Evolutionary conservation across 2,888 invertebrate genomes (phyloP), one percentile per base, ranked within the genome.

Genomic region (Hanleya hanleyi): DNA sequence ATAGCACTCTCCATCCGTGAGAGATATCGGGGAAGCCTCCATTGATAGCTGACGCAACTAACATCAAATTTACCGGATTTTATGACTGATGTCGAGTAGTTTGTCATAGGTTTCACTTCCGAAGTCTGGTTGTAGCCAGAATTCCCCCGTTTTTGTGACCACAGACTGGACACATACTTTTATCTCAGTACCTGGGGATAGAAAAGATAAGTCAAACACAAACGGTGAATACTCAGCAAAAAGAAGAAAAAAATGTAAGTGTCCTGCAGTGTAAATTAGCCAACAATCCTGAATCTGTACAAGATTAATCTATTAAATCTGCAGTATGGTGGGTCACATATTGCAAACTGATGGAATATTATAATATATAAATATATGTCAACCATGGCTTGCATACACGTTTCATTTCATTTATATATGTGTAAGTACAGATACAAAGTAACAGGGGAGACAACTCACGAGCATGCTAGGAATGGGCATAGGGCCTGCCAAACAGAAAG

Each of bases 81-180:
- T 38, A 36, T 65, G 38, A 33, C 38, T 65, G 37, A 65, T 38
- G 35, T 65, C 37, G 32, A 65, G 18, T 2, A 65, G 36, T 65
- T 38, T 38, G n/a, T 36, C 38, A 33, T 65, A 65, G 4, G 35
- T 29, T 4, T 65, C 65, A 1, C n/a, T 65, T 12, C n/a, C 22
- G 22, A 65, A 65, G 36, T 65, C 65, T 18, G 65, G 65, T 22
- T 65, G 65, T n/a, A 65, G 37, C 65, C 65, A 65, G 36, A 65
- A 65, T 22, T 65, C 36, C 12, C 65, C 65, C 12, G 36, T 2
- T 29, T 36, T 36, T 32, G 1, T 65, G n/a, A 65, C 38, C 18
- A 29, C 36, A 65, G 36, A 35, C 18, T 36, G 37, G 18, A 65
- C 29, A 37, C 38, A 38, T 12, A 65, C 36, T 38, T 36, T 65